Evolutionary conservation across 2,797 vertebrate genomes (phyloP).

Genomic region (Chromobotia macracanthus): DNA sequence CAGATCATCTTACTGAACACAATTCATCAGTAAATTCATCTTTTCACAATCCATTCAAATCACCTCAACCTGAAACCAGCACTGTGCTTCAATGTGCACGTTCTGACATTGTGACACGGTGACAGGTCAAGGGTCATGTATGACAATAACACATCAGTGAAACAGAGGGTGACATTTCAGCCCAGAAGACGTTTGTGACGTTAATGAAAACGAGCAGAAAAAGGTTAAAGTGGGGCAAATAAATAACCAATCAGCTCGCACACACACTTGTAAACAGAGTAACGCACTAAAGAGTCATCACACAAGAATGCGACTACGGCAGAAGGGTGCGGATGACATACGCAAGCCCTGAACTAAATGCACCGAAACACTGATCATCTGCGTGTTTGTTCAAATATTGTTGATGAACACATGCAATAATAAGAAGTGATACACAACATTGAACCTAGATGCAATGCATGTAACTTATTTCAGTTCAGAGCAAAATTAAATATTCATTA

Average conservation of each 20-base stretch:
- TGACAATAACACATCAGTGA: constrained; percentile 39
- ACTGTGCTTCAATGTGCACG: constrained; percentile 27
- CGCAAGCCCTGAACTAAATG: not conserved
- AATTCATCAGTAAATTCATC: too few species aligned
- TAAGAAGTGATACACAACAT: not conserved
- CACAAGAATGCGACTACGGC: not conserved
- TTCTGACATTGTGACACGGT: constrained; percentile 11
- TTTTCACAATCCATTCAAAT: too few species aligned
- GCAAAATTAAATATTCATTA: too few species aligned
- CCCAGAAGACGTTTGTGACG: constrained; percentile 44
- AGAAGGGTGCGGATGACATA: not conserved
- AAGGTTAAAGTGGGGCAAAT: constrained; percentile 7
- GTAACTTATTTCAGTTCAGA: too few species aligned
- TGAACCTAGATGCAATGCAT: not conserved
- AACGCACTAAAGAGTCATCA: not conserved
- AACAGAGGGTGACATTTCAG: constrained; percentile 56
- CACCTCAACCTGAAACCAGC: constrained; percentile 31
- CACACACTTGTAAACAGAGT: constrained; percentile 12
- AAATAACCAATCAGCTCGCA: not conserved
- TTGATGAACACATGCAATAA: not conserved
- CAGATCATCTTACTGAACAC: too few species aligned
- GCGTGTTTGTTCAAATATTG: too few species aligned
- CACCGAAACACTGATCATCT: not conserved
- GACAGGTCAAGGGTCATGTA: constrained; percentile 53
- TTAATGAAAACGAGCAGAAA: constrained; percentile 19